Base-by-base conservation (phyloP, 1,140 invertebrate genomes). In the Nasonia longicornis region DNA sequence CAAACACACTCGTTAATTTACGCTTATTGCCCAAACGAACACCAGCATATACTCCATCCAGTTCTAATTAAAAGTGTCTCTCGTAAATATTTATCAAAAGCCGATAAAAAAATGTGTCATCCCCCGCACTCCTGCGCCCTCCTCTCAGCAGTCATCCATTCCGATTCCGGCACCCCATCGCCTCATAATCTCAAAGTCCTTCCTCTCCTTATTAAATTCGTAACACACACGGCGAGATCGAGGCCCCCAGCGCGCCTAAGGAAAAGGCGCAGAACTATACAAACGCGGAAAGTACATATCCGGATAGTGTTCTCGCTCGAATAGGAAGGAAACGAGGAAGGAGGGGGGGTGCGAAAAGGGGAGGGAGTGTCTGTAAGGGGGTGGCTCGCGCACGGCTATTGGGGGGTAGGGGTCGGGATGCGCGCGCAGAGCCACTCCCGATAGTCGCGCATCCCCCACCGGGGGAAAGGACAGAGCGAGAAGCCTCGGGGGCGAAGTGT, bases 361-460 rank as follows among this genome's bases (percentile, higher is more conserved):
- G 52, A 78, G 66, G 42, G 64, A 76, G 14, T 45, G 22, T 31
- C 63, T 10, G 29, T 6, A 67, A 38, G 52, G 52, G 52, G 52
- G 20, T 58, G 52, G 52, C 14, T 58, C 14, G 52, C 52, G 52
- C 16, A 4, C 14, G 48, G 10, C 63, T 11, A 66, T 77, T 38
- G 82, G 64, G 64, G 67, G 79, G 77, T 78, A 75, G 77, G 22
- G 14, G 63, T 67, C 66, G 58, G 80, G 84, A 76, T 84, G 84
- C 84, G 80, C 84, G 81, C 83, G 84, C 83, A 79, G 84, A 82
- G 85, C 85, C 86, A 85, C 86, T 86, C 86, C 85, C 86, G 85
- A 85, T 82, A 81, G 80, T 80, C 81, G 67, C 80, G 70, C 52
- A 81, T 83, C 82, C 83, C 82, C 81, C 82, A 83, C 84, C 77